Conservation (phyloP, 2,888 invertebrate genomes). For the Chloromyia formosa region DNA sequence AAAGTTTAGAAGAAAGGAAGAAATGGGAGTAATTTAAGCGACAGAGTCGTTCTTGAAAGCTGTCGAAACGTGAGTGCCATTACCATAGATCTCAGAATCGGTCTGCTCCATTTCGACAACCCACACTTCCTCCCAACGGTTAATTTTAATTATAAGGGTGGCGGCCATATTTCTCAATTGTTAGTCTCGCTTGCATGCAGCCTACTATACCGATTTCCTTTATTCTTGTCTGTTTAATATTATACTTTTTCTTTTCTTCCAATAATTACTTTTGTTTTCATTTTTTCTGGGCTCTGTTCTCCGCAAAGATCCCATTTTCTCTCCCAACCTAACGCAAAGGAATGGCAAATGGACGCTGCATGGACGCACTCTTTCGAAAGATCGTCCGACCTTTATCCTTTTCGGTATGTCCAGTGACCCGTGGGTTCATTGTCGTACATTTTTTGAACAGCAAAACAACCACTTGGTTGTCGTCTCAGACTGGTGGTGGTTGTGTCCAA, state of each 20-base stretch:
- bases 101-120: not conserved
- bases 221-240: constrained; percentile 9
- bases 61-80: not conserved
- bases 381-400: not conserved
- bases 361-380: not conserved
- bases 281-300: constrained; percentile 2
- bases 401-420: not conserved
- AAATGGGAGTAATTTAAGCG: too few relatives aligned
- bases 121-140: not conserved
- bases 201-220: too few relatives aligned
- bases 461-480: too few relatives aligned
- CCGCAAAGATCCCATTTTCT: not conserved
- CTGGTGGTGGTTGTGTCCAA: not conserved
- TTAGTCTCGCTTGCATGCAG: too few relatives aligned
- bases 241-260: constrained; percentile 5
- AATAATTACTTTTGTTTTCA: constrained; percentile 32
- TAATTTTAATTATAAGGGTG: not conserved
- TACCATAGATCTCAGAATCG: too few relatives aligned
- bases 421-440: not conserved
- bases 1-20: too few relatives aligned
- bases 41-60: not conserved
- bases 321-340: too few relatives aligned
- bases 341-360: too few relatives aligned
- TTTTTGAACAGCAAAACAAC: too few relatives aligned
- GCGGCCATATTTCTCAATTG: not conserved